Percentiles rank a stretch among this genome's conserved stretches.
phyloP scores from a whole-genome alignment of 2,797 vertebrate species.

The Syngnathus acus region DNA sequence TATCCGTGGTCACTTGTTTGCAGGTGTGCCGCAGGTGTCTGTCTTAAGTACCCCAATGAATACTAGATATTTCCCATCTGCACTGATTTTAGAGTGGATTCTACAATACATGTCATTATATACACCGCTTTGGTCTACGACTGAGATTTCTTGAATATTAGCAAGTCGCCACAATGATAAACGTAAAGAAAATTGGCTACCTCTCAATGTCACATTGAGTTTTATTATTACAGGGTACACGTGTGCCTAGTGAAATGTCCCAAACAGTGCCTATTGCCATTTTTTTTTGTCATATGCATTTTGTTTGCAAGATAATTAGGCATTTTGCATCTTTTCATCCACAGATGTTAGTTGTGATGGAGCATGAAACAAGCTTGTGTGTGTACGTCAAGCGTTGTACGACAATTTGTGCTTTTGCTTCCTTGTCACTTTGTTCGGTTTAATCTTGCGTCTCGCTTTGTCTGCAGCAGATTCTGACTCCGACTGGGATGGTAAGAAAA shows the following conservation, averaged over 20 bases:
- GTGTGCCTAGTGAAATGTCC: background rate
- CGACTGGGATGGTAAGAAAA: conserved; percentile 60
- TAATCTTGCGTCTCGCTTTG: conserved; percentile 43
- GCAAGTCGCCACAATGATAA: background rate
- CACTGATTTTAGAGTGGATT: background rate
- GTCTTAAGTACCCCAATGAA: background rate
- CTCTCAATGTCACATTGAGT: background rate
- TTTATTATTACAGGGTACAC: background rate
- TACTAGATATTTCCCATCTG: background rate
- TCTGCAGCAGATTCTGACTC: conserved; percentile 52
- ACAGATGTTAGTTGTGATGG: no score
- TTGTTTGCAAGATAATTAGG: background rate
- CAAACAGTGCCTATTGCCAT: no score
- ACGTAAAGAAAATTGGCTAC: background rate
- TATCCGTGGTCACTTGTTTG: background rate
- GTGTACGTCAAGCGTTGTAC: conserved; percentile 9
- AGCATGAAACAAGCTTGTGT: background rate
- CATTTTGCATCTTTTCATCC: background rate
- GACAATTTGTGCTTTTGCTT: conserved; percentile 48
- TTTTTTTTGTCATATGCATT: no score
- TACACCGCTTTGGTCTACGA: background rate
- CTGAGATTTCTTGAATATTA: no score
- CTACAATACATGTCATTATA: background rate
- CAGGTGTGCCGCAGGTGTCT: conserved; percentile 14
- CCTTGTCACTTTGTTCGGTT: conserved; percentile 35